Evolutionary conservation across 2,113 vertebrate species (phyloP).

Genomic region (Brienomyrus brachyistius): DNA sequence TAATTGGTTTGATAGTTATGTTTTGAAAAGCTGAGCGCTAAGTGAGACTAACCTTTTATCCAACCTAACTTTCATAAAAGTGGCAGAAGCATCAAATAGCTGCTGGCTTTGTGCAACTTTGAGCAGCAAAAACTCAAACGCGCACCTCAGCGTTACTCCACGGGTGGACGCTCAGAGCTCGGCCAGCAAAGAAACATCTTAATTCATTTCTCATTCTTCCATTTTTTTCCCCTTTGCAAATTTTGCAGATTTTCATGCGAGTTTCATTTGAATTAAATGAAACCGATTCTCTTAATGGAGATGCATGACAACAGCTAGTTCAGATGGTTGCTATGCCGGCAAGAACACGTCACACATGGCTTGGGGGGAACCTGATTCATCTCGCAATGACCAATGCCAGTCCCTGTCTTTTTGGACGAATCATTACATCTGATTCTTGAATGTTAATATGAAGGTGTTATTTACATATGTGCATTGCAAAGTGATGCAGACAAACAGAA

Average conservation of each 20-base stretch:
- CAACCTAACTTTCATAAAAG: neutral
- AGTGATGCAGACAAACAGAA: neutral
- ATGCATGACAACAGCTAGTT: neutral
- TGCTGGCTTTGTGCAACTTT: neutral
- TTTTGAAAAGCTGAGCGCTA: neutral
- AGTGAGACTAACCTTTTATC: neutral
- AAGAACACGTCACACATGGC: neutral
- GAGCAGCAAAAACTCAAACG: neutral
- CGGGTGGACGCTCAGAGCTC: neutral
- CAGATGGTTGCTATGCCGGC: neutral
- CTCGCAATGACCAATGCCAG: neutral
- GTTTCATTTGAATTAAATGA: neutral
- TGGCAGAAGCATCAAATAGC: neutral
- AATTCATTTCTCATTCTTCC: neutral
- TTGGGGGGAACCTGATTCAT: neutral
- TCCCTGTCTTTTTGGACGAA: neutral
- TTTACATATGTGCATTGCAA: neutral
- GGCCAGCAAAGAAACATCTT: neutral
- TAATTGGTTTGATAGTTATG: neutral
- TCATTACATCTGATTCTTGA: neutral
- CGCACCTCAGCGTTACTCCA: neutral
- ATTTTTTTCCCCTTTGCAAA: neutral
- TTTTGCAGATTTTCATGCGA: neutral
- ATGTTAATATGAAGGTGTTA: neutral
- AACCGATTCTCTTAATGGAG: neutral